Evolutionary conservation across 2,797 vertebrate genomes (phyloP), one percentile per base, ranked within the genome.

Genomic region (Philypnodon macrostomus): DNA sequence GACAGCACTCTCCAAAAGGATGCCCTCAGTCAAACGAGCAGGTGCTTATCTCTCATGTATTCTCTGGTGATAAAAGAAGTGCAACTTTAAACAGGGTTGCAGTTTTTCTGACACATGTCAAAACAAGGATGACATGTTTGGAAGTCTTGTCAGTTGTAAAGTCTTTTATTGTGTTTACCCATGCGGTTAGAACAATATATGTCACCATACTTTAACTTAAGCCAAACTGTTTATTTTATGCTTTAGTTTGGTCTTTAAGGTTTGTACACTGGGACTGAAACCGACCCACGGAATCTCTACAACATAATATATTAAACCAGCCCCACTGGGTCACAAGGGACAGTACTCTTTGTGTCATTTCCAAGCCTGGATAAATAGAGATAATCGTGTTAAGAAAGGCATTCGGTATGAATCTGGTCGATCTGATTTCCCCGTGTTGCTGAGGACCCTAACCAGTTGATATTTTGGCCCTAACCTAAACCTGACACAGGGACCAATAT

Each of bases 41-140:
- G 40, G 42, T 7, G 49, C n/a, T 80, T 81, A 82, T 86, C 80
- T 79, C 75, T 67, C 75, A 78, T 73, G 67, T 64, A 50, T 80
- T 76, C 72, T 60, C 58, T 61, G 72, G 75, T 74, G 82, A 83
- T 80, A 80, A 77, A 44, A 70, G 73, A 76, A 42, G 34, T 53
- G 58, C 37, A 67, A 79, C 72, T 70, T 67, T 46, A 63, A 60
- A 56, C 66, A 14, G 19, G 47, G n/a, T n/a, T n/a, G n/a, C n/a
- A 73, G 61, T 73, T 60, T 73, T 44, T 45, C 60, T 56, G 42
- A 73, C 57, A 70, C 39, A 0, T 58, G 67, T 73, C 55, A 70
- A 71, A 69, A 73, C 46, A 54, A 37, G 5, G 4, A 47, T 42
- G 41, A 53, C 13, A 47, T 17, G n/a, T 30, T 32, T 19, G 39